These are phyloP conservation scores for Muraenolepis orangiensis DNA, from an alignment of 2,797 vertebrate genomes.

Conservation along the genomic window DNA sequence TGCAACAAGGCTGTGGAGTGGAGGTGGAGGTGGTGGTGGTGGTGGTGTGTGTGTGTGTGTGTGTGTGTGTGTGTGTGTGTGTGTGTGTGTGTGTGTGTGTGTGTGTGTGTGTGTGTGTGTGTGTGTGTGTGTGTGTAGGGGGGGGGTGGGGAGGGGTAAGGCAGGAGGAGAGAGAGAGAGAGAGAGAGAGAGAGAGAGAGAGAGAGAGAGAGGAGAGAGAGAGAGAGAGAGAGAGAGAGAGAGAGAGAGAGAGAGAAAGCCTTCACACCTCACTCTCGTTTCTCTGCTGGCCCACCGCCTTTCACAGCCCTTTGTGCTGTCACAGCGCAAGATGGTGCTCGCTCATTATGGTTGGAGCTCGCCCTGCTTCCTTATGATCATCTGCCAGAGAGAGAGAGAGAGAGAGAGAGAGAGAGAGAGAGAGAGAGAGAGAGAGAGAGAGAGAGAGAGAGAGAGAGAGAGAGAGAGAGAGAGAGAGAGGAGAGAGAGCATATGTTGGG, in stretches of 20 bases:
- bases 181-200: too few species aligned
- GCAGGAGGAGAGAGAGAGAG: too few species aligned
- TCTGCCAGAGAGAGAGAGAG: conserved; percentile 9
- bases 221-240: too few species aligned
- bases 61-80: too few species aligned
- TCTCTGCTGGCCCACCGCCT: conserved; percentile 42
- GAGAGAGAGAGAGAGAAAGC: conserved; percentile 58
- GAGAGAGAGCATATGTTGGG: background rate
- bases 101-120: too few species aligned
- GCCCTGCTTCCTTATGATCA: conserved; percentile 42
- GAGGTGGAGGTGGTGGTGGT: conserved; percentile 22
- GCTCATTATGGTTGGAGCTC: conserved; percentile 46
- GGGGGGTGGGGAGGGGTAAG: too few species aligned
- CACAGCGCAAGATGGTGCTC: conserved; percentile 31
- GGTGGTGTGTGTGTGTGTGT: too few species aligned
- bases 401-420: background rate
- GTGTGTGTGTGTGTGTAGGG: too few species aligned
- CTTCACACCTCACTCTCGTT: conserved; percentile 46
- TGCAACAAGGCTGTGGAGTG: conserved; percentile 11
- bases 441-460: background rate
- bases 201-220: too few species aligned
- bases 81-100: too few species aligned
- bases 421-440: background rate
- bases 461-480: background rate
- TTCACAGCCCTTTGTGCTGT: conserved; percentile 62